A percentile compares a stretch with the other conserved stretches of the same genome.
Evolutionary conservation across 2,113 vertebrate species (phyloP).

Genomic region (Carlito syrichta): DNA sequence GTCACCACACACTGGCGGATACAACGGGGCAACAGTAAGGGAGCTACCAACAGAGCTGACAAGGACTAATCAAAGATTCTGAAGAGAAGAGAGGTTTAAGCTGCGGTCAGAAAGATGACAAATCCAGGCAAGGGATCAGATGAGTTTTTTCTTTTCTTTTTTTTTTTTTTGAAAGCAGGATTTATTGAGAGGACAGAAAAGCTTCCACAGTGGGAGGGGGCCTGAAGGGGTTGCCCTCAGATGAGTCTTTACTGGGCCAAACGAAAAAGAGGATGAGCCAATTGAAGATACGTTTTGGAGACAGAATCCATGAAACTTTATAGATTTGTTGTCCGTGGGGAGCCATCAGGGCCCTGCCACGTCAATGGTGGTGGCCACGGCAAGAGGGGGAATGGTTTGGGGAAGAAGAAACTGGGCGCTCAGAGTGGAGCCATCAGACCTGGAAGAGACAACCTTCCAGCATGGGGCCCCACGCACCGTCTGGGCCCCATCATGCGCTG

Average conservation of each 20-base stretch:
- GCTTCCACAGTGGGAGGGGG: too few species aligned
- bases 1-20: too few species aligned
- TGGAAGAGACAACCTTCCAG: background rate
- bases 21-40: background rate
- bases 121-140: background rate
- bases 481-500: background rate
- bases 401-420: background rate
- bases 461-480: rapidly evolving
- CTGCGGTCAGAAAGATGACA: background rate
- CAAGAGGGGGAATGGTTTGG: background rate
- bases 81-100: background rate
- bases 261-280: background rate
- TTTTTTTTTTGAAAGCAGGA: too few species aligned
- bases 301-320: background rate
- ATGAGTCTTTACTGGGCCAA: background rate
- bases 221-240: too few species aligned
- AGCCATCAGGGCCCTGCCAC: background rate
- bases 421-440: background rate
- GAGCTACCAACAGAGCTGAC: background rate
- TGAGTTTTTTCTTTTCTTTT: too few species aligned
- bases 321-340: background rate
- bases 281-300: background rate
- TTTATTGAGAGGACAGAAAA: too few species aligned
- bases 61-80: background rate
- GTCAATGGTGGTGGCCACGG: background rate